Conservation (phyloP, 1,140 invertebrate genomes). For the Campoletis sonorensis region DNA sequence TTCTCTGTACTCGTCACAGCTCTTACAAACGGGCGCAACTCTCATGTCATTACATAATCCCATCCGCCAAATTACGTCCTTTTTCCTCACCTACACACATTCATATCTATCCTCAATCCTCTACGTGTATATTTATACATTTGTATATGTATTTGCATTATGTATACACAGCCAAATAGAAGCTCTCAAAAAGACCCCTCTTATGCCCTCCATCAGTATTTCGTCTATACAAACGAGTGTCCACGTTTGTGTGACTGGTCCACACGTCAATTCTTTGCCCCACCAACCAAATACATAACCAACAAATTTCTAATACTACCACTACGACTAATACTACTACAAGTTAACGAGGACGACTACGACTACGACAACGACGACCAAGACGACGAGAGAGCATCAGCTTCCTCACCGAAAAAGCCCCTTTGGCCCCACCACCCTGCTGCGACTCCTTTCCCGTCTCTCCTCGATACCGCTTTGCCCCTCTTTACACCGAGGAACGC, state of each 20-base stretch:
- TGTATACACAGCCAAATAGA: neutral
- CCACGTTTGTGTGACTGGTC: slow-evolving; percentile 9
- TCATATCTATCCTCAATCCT: no score
- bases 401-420: slow-evolving; percentile 50
- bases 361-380: slow-evolving; percentile 53
- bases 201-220: slow-evolving; percentile 52
- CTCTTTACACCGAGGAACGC: slow-evolving; percentile 43
- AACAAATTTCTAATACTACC: slow-evolving; percentile 20
- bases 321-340: slow-evolving; percentile 42
- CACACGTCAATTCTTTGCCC: slow-evolving; percentile 67
- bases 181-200: slow-evolving; percentile 47
- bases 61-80: neutral
- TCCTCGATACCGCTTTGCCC: slow-evolving; percentile 32
- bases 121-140: no score
- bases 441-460: slow-evolving; percentile 41
- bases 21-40: no score
- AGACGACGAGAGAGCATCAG: slow-evolving; percentile 46
- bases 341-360: slow-evolving; percentile 31
- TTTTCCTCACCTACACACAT: neutral
- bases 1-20: no score
- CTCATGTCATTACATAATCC: no score
- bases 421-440: slow-evolving; percentile 53
- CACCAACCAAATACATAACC: slow-evolving; percentile 54
- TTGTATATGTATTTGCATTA: no score
- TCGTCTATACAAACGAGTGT: slow-evolving; percentile 51